A percentile compares a stretch with the other conserved stretches of the same genome.
These are phyloP conservation scores for Heliconius aoede DNA, from an alignment of 2,888 invertebrate species.

Conservation along the genomic window DNA sequence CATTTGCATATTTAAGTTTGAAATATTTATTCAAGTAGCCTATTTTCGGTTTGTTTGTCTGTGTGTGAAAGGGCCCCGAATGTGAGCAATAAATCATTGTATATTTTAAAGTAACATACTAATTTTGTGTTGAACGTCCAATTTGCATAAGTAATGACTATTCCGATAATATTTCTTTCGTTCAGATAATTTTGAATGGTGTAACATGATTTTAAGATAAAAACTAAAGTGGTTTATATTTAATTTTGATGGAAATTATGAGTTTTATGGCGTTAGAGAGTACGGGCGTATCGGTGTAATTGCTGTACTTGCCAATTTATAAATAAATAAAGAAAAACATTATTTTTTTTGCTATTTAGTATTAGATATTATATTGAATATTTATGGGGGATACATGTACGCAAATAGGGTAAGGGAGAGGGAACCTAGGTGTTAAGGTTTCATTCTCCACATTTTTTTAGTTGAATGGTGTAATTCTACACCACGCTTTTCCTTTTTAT, in stretches of 20 bases:
- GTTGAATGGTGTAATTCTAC: too few species aligned
- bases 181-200: slow-evolving; percentile 23
- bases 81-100: slow-evolving; percentile 59
- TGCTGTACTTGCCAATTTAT: background rate
- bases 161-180: slow-evolving; percentile 33
- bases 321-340: background rate
- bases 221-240: slow-evolving; percentile 25
- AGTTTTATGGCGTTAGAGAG: slow-evolving; percentile 13
- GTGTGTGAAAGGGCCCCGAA: slow-evolving; percentile 62
- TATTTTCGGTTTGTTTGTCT: slow-evolving; percentile 66
- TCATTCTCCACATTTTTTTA: too few species aligned
- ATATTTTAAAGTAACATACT: slow-evolving; percentile 53
- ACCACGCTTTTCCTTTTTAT: too few species aligned
- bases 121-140: slow-evolving; percentile 35
- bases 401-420: too few species aligned
- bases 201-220: slow-evolving; percentile 18
- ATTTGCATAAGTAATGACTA: slow-evolving; percentile 36
- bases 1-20: slow-evolving; percentile 64
- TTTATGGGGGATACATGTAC: too few species aligned
- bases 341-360: background rate
- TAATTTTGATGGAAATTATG: slow-evolving; percentile 15
- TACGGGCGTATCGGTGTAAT: background rate
- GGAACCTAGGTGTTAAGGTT: too few species aligned
- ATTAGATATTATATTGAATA: too few species aligned
- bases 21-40: slow-evolving; percentile 74